phyloP scores from a whole-genome alignment of 1,140 invertebrate species.

The Drosophila neocordata region DNA sequence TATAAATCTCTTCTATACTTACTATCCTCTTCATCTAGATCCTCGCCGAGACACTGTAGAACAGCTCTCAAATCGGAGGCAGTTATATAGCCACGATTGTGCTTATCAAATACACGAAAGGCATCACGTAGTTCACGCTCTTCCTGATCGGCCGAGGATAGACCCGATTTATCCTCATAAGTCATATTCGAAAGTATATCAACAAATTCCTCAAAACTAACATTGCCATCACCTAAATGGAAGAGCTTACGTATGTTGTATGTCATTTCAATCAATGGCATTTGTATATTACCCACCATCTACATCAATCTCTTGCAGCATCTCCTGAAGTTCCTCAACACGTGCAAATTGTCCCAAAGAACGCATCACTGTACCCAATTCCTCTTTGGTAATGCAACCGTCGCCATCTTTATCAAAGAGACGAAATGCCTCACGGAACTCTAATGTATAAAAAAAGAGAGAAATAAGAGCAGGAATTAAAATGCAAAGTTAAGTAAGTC shows the following conservation, averaged over 20 bases:
- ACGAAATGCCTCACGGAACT: slow-evolving; percentile 94
- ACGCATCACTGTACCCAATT: slow-evolving; percentile 92
- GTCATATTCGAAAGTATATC: slow-evolving; percentile 93
- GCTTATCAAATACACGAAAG: slow-evolving; percentile 94
- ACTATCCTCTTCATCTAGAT: slow-evolving; percentile 94
- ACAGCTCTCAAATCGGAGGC: slow-evolving; percentile 92
- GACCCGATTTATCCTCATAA: slow-evolving; percentile 85
- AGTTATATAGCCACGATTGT: slow-evolving; percentile 93
- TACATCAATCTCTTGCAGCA: slow-evolving; percentile 95
- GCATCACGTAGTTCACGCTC: slow-evolving; percentile 94
- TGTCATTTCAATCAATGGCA: too few relatives aligned
- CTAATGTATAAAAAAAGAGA: slow-evolving; percentile 66
- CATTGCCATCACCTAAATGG: slow-evolving; percentile 91
- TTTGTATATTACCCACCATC: slow-evolving; percentile 86
- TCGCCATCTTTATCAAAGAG: slow-evolving; percentile 95
- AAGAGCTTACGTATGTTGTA: too few relatives aligned
- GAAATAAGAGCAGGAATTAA: background rate
- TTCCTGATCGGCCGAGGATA: slow-evolving; percentile 87
- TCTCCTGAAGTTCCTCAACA: slow-evolving; percentile 91
- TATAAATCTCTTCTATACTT: too few relatives aligned
- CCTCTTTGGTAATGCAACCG: slow-evolving; percentile 93
- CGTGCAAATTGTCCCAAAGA: slow-evolving; percentile 92
- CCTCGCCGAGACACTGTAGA: slow-evolving; percentile 92
- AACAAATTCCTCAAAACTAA: slow-evolving; percentile 96
- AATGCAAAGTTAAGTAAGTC: slow-evolving; percentile 12